Conservation (phyloP, 2,113 vertebrate species). For the Takifugu bimaculatus region DNA sequence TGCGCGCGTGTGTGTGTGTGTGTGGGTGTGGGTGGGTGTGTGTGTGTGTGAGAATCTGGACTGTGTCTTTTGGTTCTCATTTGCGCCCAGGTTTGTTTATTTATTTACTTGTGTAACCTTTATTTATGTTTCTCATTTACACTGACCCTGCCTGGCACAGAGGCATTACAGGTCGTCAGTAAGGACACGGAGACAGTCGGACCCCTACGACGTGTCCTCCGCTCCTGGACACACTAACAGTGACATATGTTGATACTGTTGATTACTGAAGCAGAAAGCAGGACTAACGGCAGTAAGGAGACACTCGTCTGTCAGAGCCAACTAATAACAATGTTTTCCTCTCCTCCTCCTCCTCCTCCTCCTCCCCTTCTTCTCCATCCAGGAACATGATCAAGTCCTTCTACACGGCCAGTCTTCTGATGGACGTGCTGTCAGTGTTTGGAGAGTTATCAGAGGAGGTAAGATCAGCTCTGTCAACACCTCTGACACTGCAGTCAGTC, state of each 20-base stretch:
- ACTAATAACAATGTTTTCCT: too few relatives aligned
- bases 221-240: too few relatives aligned
- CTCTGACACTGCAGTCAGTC: not conserved
- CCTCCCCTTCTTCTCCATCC: constrained; percentile 24
- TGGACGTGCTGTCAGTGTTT: constrained; percentile 92
- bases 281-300: too few relatives aligned
- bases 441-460: constrained; percentile 96
- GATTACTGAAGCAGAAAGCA: too few relatives aligned
- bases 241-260: too few relatives aligned
- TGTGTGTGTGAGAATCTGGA: not conserved
- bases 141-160: too few relatives aligned
- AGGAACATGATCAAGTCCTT: constrained; percentile 99
- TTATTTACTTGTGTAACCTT: not conserved
- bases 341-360: not conserved
- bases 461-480: constrained; percentile 33
- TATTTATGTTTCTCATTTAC: not conserved
- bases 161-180: too few relatives aligned
- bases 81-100: not conserved
- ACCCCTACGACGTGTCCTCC: too few relatives aligned
- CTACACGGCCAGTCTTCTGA: constrained; percentile 92
- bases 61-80: not conserved
- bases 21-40: not conserved
- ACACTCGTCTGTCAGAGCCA: too few relatives aligned
- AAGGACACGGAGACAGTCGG: too few relatives aligned
- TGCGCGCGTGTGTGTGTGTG: constrained; percentile 15